Evolutionary conservation across 2,888 invertebrate genomes (phyloP).

Genomic region (Mimas tiliae): DNA sequence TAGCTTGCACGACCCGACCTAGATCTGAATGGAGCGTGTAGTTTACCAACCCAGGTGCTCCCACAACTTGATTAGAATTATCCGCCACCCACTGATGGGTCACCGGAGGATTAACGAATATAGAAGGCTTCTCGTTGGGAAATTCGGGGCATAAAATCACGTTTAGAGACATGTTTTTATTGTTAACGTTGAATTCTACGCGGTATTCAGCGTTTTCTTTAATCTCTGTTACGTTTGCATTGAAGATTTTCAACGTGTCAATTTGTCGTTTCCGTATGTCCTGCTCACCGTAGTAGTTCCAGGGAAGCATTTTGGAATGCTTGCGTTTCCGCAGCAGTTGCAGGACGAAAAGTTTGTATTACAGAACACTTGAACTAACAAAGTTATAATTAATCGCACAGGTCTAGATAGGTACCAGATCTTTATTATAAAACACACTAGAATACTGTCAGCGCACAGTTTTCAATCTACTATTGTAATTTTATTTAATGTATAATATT

Average conservation of each 20-base stretch:
- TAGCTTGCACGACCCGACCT: slow-evolving; percentile 91
- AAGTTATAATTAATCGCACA: background rate
- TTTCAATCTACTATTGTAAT: too few species aligned
- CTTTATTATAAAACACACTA: too few species aligned
- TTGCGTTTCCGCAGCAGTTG: background rate
- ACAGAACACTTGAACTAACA: too few species aligned
- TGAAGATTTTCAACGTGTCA: slow-evolving; percentile 92
- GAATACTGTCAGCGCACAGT: too few species aligned
- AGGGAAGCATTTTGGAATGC: slow-evolving; percentile 75
- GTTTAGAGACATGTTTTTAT: slow-evolving; percentile 87
- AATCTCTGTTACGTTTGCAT: slow-evolving; percentile 91
- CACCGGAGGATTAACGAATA: slow-evolving; percentile 87
- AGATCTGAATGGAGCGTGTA: slow-evolving; percentile 92
- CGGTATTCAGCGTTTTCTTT: slow-evolving; percentile 89
- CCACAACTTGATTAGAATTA: slow-evolving; percentile 87
- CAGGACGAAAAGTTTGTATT: too few species aligned
- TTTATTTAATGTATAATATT: too few species aligned
- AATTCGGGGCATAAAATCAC: slow-evolving; percentile 88
- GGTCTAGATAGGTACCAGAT: too few species aligned
- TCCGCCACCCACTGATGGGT: slow-evolving; percentile 89
- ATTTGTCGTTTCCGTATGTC: slow-evolving; percentile 89
- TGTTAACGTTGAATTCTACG: slow-evolving; percentile 87
- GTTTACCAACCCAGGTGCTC: slow-evolving; percentile 91
- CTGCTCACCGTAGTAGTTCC: slow-evolving; percentile 82
- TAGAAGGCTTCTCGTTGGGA: slow-evolving; percentile 89